These are phyloP conservation scores for Agrotis clavis DNA, from an alignment of 2,888 invertebrate genomes.

Conservation along the genomic window DNA sequence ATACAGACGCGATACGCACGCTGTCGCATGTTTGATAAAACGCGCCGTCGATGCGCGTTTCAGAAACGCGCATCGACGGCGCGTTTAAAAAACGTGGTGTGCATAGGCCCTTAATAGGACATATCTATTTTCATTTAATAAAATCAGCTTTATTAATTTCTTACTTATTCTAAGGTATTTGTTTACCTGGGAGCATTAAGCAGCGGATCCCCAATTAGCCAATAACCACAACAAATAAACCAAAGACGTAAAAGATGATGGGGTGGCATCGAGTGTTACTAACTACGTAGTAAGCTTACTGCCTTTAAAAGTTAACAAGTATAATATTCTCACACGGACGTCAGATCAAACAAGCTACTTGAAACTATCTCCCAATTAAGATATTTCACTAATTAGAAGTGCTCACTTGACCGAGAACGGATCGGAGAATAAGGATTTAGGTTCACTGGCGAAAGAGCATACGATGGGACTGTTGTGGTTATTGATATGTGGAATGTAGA, in stretches of 20 bases:
- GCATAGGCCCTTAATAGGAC: no score
- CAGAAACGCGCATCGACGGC: no score
- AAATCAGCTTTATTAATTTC: no score
- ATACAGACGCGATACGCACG: no score
- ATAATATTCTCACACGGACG: constrained; percentile 43
- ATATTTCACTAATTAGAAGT: constrained; percentile 78
- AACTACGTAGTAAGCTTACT: constrained; percentile 1
- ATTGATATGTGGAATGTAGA: neutral
- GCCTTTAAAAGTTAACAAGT: neutral
- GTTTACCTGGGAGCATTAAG: no score
- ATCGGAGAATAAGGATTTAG: constrained; percentile 58
- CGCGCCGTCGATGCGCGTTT: no score
- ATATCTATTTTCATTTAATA: no score
- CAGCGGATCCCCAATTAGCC: neutral
- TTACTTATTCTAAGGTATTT: no score
- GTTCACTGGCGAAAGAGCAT: constrained; percentile 27
- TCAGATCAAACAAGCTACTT: constrained; percentile 49
- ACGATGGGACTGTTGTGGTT: neutral
- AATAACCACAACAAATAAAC: neutral
- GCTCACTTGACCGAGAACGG: constrained; percentile 76
- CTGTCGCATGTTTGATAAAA: no score
- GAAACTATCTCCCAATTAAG: constrained; percentile 78
- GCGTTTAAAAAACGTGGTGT: no score
- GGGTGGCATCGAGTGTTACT: neutral
- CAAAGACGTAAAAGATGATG: neutral